phyloP scores from a whole-genome alignment of 2,113 vertebrate genomes.

The Poecilia latipinna region DNA sequence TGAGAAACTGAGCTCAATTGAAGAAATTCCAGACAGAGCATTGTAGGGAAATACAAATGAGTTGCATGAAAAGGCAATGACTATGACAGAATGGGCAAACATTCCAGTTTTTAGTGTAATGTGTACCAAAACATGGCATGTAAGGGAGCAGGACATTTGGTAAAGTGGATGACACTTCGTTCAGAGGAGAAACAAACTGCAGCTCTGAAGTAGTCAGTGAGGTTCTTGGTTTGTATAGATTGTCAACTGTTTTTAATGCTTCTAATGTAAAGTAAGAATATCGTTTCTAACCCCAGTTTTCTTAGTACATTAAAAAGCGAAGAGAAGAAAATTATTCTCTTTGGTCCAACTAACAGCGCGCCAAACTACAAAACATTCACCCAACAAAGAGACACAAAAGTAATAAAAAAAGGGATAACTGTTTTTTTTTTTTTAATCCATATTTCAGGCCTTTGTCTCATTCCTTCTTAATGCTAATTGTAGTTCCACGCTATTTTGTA shows the following conservation, averaged over 20 bases:
- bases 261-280: slow-evolving; percentile 11
- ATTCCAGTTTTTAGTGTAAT: too few relatives aligned
- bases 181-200: slow-evolving; percentile 22
- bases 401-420: slow-evolving; percentile 5
- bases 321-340: slow-evolving; percentile 53
- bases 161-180: slow-evolving; percentile 38
- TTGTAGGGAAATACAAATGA: too few relatives aligned
- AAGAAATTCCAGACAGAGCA: too few relatives aligned
- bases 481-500: neutral
- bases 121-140: too few relatives aligned
- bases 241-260: slow-evolving; percentile 1
- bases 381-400: slow-evolving; percentile 11
- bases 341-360: slow-evolving; percentile 34
- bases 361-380: slow-evolving; percentile 37
- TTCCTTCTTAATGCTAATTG: slow-evolving; percentile 2
- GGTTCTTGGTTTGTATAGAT: slow-evolving; percentile 5
- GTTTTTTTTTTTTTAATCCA: slow-evolving; percentile 44
- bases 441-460: slow-evolving; percentile 11
- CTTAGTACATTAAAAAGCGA: slow-evolving; percentile 39
- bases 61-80: too few relatives aligned
- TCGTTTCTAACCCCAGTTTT: slow-evolving; percentile 2
- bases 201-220: slow-evolving; percentile 16
- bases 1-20: too few relatives aligned
- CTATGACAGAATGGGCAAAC: too few relatives aligned
- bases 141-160: slow-evolving; percentile 31